Base-by-base conservation (phyloP, 2,113 vertebrate genomes). In the Dascyllus trimaculatus region DNA sequence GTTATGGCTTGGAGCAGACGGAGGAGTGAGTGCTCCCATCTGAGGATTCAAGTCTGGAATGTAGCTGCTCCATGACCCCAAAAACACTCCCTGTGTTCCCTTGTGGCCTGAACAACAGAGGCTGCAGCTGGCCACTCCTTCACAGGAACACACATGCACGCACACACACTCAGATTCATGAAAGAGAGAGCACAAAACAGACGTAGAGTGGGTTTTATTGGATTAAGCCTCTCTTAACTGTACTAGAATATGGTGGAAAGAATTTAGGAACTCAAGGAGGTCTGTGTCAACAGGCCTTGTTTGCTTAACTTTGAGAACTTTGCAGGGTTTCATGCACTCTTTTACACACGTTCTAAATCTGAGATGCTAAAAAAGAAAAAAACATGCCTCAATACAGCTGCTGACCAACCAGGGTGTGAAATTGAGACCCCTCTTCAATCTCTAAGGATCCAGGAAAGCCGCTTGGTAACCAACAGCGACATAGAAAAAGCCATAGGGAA, bases 151-250 rank as follows among this genome's bases (percentile, higher is more conserved):
- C 49, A 19, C 62, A 25, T 46, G 38, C 63, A 70, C 25, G 43
- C 43, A 52, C 58, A 68, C 72, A 78, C 76, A 80, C 53, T 78
- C 56, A 52, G 57, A 88, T 73, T 85, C 56, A 78, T 61, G 64
- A 69, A 65, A 72, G 71, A 78, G 57, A 15, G 52, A 82, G 85
- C 61, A 77, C 57, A 81, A 85, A 91, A 81, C 78, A 85, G 60
- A 49, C n/a, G 1, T 56, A 75, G 84, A 83, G 76, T 35, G 9
- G 14, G 68, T 84, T 87, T 94, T 92, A 91, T 86, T 90, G 92
- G 91, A 93, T 93, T 91, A 92, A 85, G 81, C 18, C 73, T 87
- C 83, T 91, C 87, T 91, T 88, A 88, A 88, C 88, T 89, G 83
- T 88, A 69, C 88, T 72, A 76, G 74, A 89, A 78, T 75, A 61